Percentiles rank a stretch among this genome's conserved stretches.
Evolutionary conservation across 2,888 invertebrate species (phyloP).

Genomic region (Crocallis elinguaria): DNA sequence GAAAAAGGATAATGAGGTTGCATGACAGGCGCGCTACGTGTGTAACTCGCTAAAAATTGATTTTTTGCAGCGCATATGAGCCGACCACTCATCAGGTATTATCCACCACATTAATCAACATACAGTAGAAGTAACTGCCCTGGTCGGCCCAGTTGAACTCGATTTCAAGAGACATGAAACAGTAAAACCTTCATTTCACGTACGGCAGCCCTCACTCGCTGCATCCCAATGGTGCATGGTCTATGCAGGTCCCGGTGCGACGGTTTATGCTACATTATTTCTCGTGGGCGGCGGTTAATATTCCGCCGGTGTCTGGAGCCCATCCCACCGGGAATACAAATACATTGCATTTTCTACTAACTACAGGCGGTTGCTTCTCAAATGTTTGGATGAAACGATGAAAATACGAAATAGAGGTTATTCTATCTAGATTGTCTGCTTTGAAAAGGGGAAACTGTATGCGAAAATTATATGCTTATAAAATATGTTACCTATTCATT

Average conservation of each 20-base stretch:
- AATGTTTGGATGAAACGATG: constrained; percentile 43
- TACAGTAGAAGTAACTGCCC: no score
- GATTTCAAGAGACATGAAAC: neutral
- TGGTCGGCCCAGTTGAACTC: no score
- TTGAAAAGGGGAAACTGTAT: no score
- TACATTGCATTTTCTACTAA: constrained; percentile 56
- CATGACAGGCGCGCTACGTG: no score
- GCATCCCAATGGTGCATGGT: constrained; percentile 53
- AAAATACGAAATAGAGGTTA: constrained; percentile 21
- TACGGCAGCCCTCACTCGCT: constrained; percentile 36
- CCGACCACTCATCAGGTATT: no score
- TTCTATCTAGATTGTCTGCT: constrained; percentile 14
- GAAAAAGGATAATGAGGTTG: no score
- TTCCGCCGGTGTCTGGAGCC: constrained; percentile 65
- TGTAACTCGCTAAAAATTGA: no score
- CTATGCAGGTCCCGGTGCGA: constrained; percentile 71
- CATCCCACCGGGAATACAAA: constrained; percentile 72
- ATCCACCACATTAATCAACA: no score
- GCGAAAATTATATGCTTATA: no score
- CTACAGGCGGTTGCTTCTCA: constrained; percentile 65
- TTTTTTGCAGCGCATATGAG: no score
- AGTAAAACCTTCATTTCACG: constrained; percentile 18
- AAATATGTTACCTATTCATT: no score
- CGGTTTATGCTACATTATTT: constrained; percentile 78
- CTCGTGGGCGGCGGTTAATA: constrained; percentile 69